Conservation (phyloP, 1,140 invertebrate species). For the Leptoteleia sp. region DNA sequence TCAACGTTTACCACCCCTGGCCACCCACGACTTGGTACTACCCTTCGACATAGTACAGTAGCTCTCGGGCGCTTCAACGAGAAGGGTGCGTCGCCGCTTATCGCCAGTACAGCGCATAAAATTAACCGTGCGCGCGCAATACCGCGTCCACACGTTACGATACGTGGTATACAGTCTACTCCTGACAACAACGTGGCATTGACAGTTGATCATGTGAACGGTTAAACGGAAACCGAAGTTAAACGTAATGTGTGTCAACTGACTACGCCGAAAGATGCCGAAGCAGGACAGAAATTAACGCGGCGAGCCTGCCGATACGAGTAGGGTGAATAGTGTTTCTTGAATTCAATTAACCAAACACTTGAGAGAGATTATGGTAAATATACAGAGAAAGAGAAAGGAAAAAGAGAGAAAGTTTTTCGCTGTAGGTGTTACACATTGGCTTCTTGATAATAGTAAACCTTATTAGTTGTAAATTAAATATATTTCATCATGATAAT, state of each 20-base stretch:
- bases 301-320: constrained; percentile 1
- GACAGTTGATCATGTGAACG: constrained; percentile 48
- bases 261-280: constrained; percentile 20
- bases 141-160: constrained; percentile 30
- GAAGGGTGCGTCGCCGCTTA: constrained; percentile 70
- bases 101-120: constrained; percentile 32
- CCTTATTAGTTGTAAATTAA: constrained; percentile 18
- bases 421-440: constrained; percentile 25
- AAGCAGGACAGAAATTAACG: constrained; percentile 15
- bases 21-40: constrained; percentile 73
- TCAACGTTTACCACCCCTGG: constrained; percentile 64
- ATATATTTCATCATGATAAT: constrained; percentile 22
- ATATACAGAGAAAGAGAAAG: background rate
- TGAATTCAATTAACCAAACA: constrained; percentile 9
- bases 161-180: constrained; percentile 9
- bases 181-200: constrained; percentile 58
- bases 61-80: constrained; percentile 77
- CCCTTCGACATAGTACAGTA: constrained; percentile 80
- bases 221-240: background rate
- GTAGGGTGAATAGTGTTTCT: constrained; percentile 52
- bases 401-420: constrained; percentile 24
- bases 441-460: background rate
- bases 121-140: constrained; percentile 60
- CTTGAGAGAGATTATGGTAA: constrained; percentile 7
- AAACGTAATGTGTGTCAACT: constrained; percentile 22